phyloP scores from a whole-genome alignment of 2,888 invertebrate species.

The Drosophila buzzatii region DNA sequence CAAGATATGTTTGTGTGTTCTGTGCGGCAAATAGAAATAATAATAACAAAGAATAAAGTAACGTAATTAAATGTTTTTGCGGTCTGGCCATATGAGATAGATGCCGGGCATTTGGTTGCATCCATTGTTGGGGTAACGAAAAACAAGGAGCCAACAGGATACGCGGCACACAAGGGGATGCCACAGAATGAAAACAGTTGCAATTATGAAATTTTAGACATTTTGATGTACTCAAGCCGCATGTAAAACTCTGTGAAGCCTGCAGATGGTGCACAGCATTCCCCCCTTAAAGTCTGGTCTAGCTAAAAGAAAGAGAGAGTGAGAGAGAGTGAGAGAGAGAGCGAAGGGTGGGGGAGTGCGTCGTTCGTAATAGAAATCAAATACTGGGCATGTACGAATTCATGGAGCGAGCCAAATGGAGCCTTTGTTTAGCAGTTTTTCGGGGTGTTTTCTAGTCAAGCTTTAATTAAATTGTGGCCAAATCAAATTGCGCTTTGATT shows the following conservation, averaged over 20 bases:
- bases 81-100: constrained; percentile 54
- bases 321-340: neutral
- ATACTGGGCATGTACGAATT: constrained; percentile 12
- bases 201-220: constrained; percentile 81
- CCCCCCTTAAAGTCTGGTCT: neutral
- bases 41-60: constrained; percentile 14
- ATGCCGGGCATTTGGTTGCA: constrained; percentile 49
- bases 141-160: constrained; percentile 35
- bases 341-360: neutral
- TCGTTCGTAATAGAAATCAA: constrained; percentile 31
- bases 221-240: constrained; percentile 68
- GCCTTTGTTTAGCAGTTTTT: constrained; percentile 6
- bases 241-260: constrained; percentile 51
- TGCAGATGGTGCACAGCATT: constrained; percentile 34
- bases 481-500: constrained; percentile 64
- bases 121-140: constrained; percentile 16
- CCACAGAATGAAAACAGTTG: constrained; percentile 50
- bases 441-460: constrained; percentile 27
- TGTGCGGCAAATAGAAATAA: neutral
- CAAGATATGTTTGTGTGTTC: constrained; percentile 18
- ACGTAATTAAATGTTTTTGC: constrained; percentile 62
- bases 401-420: neutral
- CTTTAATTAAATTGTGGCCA: constrained; percentile 58
- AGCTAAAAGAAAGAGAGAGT: neutral
- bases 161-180: constrained; percentile 14